Conservation (phyloP, 2,888 invertebrate species). For the Hyppa rectilinea region DNA sequence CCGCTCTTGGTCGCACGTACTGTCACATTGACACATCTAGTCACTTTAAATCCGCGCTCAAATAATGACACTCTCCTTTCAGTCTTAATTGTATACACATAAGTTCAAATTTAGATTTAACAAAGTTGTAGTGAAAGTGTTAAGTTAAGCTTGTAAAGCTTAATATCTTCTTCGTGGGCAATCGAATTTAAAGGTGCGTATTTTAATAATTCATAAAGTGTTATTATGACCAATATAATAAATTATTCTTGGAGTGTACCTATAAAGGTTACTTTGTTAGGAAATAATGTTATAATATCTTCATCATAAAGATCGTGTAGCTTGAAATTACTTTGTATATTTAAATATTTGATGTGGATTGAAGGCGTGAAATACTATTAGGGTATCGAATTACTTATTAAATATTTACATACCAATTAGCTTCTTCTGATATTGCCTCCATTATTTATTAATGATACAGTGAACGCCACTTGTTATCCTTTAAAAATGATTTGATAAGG, state of each 20-base stretch:
- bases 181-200: constrained; percentile 74
- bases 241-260: constrained; percentile 54
- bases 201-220: constrained; percentile 65
- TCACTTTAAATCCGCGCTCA: constrained; percentile 72
- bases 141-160: constrained; percentile 65
- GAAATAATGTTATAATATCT: constrained; percentile 56
- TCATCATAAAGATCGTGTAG: constrained; percentile 49
- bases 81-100: constrained; percentile 58
- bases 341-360: constrained; percentile 49
- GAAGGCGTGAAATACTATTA: constrained; percentile 38
- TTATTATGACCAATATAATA: constrained; percentile 59
- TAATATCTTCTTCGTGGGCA: constrained; percentile 68
- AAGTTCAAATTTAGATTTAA: constrained; percentile 62
- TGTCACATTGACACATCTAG: constrained; percentile 84
- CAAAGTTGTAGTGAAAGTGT: constrained; percentile 68
- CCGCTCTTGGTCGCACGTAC: constrained; percentile 87
- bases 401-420: constrained; percentile 46
- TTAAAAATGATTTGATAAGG: constrained; percentile 37
- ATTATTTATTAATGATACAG: constrained; percentile 36
- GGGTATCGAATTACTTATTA: constrained; percentile 36
- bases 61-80: constrained; percentile 66
- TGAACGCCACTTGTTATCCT: constrained; percentile 34
- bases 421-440: constrained; percentile 18
- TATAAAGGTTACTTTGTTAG: constrained; percentile 60
- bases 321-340: constrained; percentile 56